phyloP scores from a whole-genome alignment of 2,113 vertebrate genomes.

The Argyrosomus japonicus region DNA sequence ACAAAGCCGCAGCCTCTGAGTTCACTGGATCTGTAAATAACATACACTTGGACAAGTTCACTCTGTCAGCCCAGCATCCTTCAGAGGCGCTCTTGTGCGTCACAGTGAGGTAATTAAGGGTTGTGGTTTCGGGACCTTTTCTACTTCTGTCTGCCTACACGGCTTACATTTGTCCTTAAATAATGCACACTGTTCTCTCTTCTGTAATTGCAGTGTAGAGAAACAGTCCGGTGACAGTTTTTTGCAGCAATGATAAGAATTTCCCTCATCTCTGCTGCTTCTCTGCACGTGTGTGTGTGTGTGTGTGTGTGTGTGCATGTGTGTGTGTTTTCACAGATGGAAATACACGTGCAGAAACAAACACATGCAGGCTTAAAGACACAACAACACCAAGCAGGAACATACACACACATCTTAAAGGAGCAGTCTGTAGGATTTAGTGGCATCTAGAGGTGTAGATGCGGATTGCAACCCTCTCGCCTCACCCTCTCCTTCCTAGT shows the following conservation, averaged over 20 bases:
- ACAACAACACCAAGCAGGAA: background rate
- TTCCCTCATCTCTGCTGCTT: slow-evolving; percentile 31
- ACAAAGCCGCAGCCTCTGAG: slow-evolving; percentile 29
- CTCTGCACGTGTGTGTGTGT: slow-evolving; percentile 14
- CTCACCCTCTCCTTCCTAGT: too few relatives aligned
- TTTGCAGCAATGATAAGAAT: slow-evolving; percentile 67
- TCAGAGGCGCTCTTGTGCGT: slow-evolving; percentile 74
- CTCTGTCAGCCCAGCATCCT: slow-evolving; percentile 59
- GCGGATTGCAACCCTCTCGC: too few relatives aligned
- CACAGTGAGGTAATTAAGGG: slow-evolving; percentile 84
- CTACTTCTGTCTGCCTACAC: slow-evolving; percentile 79
- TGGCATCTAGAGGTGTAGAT: too few relatives aligned
- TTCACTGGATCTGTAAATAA: slow-evolving; percentile 69
- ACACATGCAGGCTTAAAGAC: background rate
- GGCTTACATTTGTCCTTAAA: slow-evolving; percentile 69
- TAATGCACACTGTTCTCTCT: slow-evolving; percentile 64
- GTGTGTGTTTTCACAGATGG: background rate
- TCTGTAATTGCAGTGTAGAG: slow-evolving; percentile 78
- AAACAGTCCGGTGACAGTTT: slow-evolving; percentile 55
- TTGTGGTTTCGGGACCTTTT: slow-evolving; percentile 72
- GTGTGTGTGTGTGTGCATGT: slow-evolving; percentile 7
- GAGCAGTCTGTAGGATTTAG: too few relatives aligned
- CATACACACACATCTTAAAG: background rate
- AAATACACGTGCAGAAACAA: slow-evolving; percentile 11
- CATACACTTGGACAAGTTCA: slow-evolving; percentile 54